Percentiles rank a stretch among this genome's conserved stretches.
These are phyloP conservation scores for Rhopalosiphum padi DNA, from an alignment of 1,140 invertebrate genomes.

Conservation along the genomic window DNA sequence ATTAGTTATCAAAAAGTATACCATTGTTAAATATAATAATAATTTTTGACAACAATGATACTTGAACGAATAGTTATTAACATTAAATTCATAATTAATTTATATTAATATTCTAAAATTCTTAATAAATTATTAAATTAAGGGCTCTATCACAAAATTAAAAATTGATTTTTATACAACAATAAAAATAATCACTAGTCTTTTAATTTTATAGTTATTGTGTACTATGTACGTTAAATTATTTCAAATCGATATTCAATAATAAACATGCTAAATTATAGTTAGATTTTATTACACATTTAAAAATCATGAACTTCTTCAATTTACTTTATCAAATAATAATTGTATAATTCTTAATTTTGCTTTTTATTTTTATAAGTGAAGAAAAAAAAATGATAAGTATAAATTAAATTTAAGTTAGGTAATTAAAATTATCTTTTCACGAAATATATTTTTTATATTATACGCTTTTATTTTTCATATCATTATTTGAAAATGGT, in stretches of 20 bases:
- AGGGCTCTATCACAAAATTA: too few relatives aligned
- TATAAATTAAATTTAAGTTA: background rate
- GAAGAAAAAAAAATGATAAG: background rate
- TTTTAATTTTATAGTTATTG: background rate
- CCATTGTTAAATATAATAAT: background rate
- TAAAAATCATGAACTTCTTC: background rate
- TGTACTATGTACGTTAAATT: background rate
- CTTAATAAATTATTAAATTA: too few relatives aligned
- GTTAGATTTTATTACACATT: background rate
- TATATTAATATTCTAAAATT: too few relatives aligned
- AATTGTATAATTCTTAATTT: background rate
- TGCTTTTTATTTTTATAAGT: background rate
- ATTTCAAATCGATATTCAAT: background rate
- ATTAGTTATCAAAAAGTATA: background rate
- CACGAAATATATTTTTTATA: background rate
- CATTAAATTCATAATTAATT: too few relatives aligned
- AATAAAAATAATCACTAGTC: background rate
- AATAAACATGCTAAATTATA: background rate
- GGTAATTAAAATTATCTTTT: background rate
- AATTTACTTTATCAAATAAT: background rate
- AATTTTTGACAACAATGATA: too few relatives aligned
- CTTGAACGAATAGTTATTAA: too few relatives aligned
- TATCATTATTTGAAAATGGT: background rate
- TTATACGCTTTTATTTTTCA: background rate
- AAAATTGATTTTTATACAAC: background rate